Evolutionary conservation across 2,888 invertebrate species (phyloP), one percentile per base, ranked within the genome.

Genomic region (Lasioglossum marginatum): DNA sequence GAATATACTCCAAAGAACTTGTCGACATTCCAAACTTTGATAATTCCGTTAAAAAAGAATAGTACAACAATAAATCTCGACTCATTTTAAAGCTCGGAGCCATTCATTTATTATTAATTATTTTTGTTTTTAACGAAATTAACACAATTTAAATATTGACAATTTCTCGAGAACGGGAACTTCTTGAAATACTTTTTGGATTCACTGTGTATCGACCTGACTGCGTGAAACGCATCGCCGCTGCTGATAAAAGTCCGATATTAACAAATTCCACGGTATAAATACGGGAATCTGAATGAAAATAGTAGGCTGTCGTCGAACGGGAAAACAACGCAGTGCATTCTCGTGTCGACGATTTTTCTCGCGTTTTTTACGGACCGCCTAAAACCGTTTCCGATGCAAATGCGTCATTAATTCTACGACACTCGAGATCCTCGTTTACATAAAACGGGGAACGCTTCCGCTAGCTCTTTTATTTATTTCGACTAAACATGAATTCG

Each of bases 391-490:
- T 82, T 60, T 31, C 60, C 60, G 48, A 83, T 82, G 73, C 81
- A 83, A 83, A 83, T 71, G 82, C 82, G 60, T 82, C 82, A 82
- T 82, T 83, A 82, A 82, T 83, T 82, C 82, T 63, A 40, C 81
- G 52, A 60, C 37, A 45, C 45, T 19, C 40, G 70, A 19, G 60
- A 75, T 37, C 16, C 48, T 45, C 37, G 31, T 40, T 40, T 57
- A 31, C 48, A 31, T 60, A n/a, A 63, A 80, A 60, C 48, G 27
- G 34, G 45, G 27, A 27, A 10, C 2, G 45, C 34, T 82, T 37
- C 40, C 68, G 40, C 57, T 23, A 37, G n/a, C 10, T 14, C 4
- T 16, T 81, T 57, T 37, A 45, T 70, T 75, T 40, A 68, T 27
- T 40, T 52, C 45, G 60, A 27, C 37, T 45, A 43, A 70, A 48